Conservation (phyloP, 2,113 vertebrate genomes). For the Grantiella picta region DNA sequence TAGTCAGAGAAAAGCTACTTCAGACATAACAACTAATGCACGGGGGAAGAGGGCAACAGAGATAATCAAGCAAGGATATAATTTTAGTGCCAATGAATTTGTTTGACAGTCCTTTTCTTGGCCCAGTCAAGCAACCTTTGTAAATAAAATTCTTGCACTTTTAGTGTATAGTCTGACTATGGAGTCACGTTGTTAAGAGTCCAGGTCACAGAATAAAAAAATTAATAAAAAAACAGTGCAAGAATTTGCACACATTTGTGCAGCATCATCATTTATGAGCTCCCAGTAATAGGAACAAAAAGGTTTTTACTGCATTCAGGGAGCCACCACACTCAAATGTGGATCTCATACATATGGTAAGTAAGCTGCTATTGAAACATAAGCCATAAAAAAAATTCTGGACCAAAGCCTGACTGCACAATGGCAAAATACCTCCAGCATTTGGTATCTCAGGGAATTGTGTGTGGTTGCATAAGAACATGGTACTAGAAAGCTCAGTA, state of each 20-base stretch:
- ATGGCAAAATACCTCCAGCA: not conserved
- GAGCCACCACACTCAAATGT: not conserved
- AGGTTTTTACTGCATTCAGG: not conserved
- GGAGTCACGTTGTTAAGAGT: not conserved
- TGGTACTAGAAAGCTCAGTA: not conserved
- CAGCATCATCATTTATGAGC: not conserved
- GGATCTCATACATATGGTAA: not conserved
- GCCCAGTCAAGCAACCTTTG: not conserved
- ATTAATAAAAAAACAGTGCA: not conserved
- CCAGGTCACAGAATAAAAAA: not conserved
- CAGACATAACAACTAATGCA: conserved; percentile 34
- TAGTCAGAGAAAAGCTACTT: not conserved
- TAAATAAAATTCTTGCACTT: conserved; percentile 1
- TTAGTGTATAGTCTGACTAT: not conserved
- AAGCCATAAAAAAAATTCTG: not conserved
- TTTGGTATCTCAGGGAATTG: not conserved
- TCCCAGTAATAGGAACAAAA: not conserved
- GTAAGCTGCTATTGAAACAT: not conserved
- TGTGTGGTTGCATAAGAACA: not conserved
- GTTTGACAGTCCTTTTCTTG: conserved; percentile 38
- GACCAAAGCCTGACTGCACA: not conserved
- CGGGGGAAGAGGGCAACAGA: not conserved
- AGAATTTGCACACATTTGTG: not conserved
- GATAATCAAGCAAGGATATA: not conserved
- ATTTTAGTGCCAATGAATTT: conserved; percentile 17